Evolutionary conservation across 2,797 vertebrate species (phyloP), one percentile per base, ranked within the genome.

Genomic region (Coluber constrictor): DNA sequence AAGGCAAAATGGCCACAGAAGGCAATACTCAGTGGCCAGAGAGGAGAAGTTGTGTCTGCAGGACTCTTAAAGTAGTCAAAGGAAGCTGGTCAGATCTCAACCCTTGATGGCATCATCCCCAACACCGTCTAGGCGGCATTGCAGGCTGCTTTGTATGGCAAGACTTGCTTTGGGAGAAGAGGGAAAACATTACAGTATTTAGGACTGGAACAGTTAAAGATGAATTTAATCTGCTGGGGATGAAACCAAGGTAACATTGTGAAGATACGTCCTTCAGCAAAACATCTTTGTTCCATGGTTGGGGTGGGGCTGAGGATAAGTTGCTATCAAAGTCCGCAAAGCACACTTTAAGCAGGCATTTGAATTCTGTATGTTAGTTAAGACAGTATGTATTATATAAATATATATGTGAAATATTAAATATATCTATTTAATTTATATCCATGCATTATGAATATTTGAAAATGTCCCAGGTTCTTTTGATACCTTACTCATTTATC

Each of bases 401-500:
- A 61, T 88, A 89, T 89, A 63, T 92, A 56, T 57, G 37, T 56
- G 66, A 90, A 90, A 56, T 90, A 92, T 92, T 92, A 88, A 37
- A 90, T 60, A 54, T 83, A 63, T 95, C 94, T 89, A 94, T 96
- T 95, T 92, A 93, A 96, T 97, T 97, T 97, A 96, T 97, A 97
- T 94, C 94, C 0, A 47, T 93, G 93, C 96, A 95, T 95, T 96
- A 92, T 0, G 0, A 96, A 86, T 83, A 93, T 95, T 96, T 95
- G 93, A 29, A 37, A 93, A 94, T 91, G 90, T 94, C 94, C 94
- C 55, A 0, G 93, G 94, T 95, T 94, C 87, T 95, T 83, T 27
- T 93, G 66, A 15, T 13, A 18, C 18, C 15, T 88, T 59, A 23
- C 87, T 88, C 57, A 13, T 16, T 60, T 43, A n/a, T n/a, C 86